A percentile compares a stretch with the other conserved stretches of the same genome.
Conservation (phyloP, 2,888 invertebrate species). For the Drosophila nr. fundita region DNA sequence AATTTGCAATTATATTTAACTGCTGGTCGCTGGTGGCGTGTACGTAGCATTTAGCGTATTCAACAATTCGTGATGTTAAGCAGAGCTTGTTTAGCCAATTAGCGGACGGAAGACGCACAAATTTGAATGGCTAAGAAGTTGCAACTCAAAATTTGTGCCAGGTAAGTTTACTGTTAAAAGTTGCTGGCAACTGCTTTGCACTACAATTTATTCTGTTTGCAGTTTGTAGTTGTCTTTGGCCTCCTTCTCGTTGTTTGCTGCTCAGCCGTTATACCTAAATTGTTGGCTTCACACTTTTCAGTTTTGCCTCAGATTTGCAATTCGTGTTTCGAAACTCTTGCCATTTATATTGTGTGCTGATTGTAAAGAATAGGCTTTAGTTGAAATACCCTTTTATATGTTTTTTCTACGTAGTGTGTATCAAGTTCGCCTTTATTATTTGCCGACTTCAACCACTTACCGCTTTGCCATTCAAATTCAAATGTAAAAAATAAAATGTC, state of each 20-base stretch:
- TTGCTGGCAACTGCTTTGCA: constrained; percentile 69
- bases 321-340: constrained; percentile 25
- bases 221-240: constrained; percentile 15
- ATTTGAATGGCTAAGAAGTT: constrained; percentile 46
- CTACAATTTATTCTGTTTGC: constrained; percentile 68
- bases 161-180: constrained; percentile 38
- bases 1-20: constrained; percentile 69
- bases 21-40: constrained; percentile 38
- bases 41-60: constrained; percentile 49
- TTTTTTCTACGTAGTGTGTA: not conserved
- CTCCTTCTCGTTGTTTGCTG: constrained; percentile 30
- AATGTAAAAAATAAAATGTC: constrained; percentile 32
- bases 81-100: constrained; percentile 70
- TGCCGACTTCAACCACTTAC: not conserved
- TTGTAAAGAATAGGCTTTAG: constrained; percentile 12
- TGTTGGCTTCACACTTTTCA: constrained; percentile 73
- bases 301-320: constrained; percentile 76
- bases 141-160: constrained; percentile 28
- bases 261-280: constrained; percentile 42
- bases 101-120: constrained; percentile 44
- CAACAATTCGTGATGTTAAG: constrained; percentile 42
- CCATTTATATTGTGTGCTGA: constrained; percentile 20
- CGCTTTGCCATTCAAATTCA: constrained; percentile 32
- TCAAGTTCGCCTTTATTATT: not conserved
- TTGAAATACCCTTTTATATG: constrained; percentile 21